Conservation (phyloP, 2,113 vertebrate genomes). For the Sphaerodactylus townsendi region DNA sequence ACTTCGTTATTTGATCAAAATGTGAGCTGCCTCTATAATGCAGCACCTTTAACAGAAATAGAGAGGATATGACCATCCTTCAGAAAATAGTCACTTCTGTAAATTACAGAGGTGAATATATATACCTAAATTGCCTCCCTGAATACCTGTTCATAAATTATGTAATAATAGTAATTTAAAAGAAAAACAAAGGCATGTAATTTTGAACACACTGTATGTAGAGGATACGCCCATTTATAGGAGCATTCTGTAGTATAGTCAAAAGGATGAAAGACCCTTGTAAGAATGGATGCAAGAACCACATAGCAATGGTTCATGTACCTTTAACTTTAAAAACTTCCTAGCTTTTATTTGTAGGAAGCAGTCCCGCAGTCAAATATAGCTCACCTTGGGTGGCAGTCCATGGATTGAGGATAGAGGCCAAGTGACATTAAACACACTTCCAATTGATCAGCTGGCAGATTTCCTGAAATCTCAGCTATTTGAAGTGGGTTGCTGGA, state of each 20-base stretch:
- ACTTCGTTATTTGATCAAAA: not conserved
- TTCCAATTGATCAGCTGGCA: constrained; percentile 26
- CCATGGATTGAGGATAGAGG: constrained; percentile 15
- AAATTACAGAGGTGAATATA: no score
- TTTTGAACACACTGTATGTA: not conserved
- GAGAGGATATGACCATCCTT: not conserved
- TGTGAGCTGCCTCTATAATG: not conserved
- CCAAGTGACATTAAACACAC: constrained; percentile 15
- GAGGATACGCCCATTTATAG: not conserved
- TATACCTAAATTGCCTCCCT: not conserved
- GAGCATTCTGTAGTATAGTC: not conserved
- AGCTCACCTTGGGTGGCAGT: not conserved
- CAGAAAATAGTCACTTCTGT: no score
- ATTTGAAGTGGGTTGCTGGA: not conserved
- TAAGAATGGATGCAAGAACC: not conserved
- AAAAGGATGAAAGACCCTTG: not conserved
- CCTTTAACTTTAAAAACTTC: not conserved
- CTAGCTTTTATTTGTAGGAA: constrained; percentile 3
- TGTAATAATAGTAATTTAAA: not conserved
- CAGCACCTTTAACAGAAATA: not conserved
- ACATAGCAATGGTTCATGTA: not conserved
- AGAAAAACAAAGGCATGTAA: not conserved
- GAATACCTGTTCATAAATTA: not conserved
- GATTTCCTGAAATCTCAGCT: constrained; percentile 32
- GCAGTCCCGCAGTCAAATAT: not conserved